Base-by-base conservation (phyloP, 2,888 invertebrate genomes). In the Pollenia amentaria region DNA sequence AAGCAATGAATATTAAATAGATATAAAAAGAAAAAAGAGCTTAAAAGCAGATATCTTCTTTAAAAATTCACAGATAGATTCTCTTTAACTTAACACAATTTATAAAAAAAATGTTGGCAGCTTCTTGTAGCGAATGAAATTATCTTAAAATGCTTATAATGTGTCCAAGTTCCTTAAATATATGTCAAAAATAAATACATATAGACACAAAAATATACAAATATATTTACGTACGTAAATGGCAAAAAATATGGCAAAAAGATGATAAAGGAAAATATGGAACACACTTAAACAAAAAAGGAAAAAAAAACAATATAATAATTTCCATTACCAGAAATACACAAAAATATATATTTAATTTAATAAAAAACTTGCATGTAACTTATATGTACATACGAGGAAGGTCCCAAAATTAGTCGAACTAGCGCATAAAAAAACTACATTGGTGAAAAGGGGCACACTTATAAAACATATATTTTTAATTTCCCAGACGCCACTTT, bases 171-270 rank as follows among this genome's bases (percentile, higher is more conserved):
- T 29, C 2, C 29, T 29, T 2, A 29, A 2, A 29, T 29, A 29
- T 29, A 29, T 29, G n/a, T n/a, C n/a, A n/a, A 29, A 29, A 29
- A 29, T 29, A 29, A 1, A 40, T 1, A 16, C n/a, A 40, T 40
- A 40, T 38, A 60, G 7, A 2, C 14, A 12, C 38, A 14, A 8
- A 40, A 9, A 40, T 9, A 62, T 64, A 11, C 16, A 11, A 2
- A 12, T 62, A 57, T 57, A 14, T 14, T 0, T 29, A 14, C 2
- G 64, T 64, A 44, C 57, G 44, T 44, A 55, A 14, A 72, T 42
- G 57, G 57, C 21, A 72, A 57, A 57, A 72, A 29, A 29, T 57
- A 72, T 42, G 57, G 57, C 21, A 72, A 57, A 57, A 72, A 29
- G 14, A 29, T 11, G 10, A 16, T 16, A 40, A 53, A 51, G 53